A percentile compares a stretch with the other conserved stretches of the same genome.
phyloP scores from a whole-genome alignment of 1,140 invertebrate genomes.

The Tyrophagus putrescentiae region DNA sequence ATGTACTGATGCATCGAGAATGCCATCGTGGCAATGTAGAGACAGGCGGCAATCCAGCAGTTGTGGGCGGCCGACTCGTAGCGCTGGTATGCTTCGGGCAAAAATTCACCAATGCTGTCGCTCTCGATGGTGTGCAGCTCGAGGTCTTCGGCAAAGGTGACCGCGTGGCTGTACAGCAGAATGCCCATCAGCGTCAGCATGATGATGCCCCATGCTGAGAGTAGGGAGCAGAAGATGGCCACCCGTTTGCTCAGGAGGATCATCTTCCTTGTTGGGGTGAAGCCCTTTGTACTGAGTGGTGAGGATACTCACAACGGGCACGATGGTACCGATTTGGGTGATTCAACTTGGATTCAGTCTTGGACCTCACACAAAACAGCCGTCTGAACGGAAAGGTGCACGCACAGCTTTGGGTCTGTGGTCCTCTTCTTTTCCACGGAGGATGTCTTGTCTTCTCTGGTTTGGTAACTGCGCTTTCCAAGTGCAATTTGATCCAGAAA shows the following conservation, averaged over 20 bases:
- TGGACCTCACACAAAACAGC: no score
- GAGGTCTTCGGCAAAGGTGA: slow-evolving; percentile 27
- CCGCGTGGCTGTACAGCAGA: slow-evolving; percentile 22
- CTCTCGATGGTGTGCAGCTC: slow-evolving; percentile 16
- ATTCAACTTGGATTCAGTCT: no score
- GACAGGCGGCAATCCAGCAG: slow-evolving; percentile 27
- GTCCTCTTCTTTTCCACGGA: no score
- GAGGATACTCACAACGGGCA: no score
- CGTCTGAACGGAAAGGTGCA: no score
- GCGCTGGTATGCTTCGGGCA: slow-evolving; percentile 20
- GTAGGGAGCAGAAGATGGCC: slow-evolving; percentile 23
- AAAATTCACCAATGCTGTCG: slow-evolving; percentile 15
- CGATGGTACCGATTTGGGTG: no score
- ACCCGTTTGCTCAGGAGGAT: slow-evolving; percentile 20
- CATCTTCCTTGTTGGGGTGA: no score
- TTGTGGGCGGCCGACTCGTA: slow-evolving; percentile 25
- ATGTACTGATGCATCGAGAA: slow-evolving; percentile 25
- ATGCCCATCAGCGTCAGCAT: slow-evolving; percentile 26
- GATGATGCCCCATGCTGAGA: slow-evolving; percentile 26
- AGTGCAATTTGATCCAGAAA: no score
- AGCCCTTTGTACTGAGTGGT: no score
- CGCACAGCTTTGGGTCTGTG: no score
- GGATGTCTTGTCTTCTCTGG: no score
- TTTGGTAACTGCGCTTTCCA: no score
- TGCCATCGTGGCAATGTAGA: slow-evolving; percentile 23